phyloP scores from a whole-genome alignment of 2,888 invertebrate species.

The Cephus pygmeus region DNA sequence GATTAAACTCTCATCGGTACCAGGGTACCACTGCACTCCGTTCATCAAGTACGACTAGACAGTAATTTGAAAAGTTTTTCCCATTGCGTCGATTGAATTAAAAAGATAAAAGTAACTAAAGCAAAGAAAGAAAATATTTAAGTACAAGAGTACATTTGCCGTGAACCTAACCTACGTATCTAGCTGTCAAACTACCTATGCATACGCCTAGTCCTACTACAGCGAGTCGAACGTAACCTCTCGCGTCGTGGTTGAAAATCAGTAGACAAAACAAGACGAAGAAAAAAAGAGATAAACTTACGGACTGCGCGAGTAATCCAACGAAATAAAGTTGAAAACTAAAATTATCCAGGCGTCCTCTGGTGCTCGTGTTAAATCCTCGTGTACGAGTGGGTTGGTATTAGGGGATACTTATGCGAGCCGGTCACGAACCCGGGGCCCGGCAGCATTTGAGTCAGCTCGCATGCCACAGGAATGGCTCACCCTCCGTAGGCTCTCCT shows the following conservation, averaged over 20 bases:
- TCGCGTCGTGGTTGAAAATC: not conserved
- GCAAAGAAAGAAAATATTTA: not conserved
- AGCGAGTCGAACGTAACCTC: not conserved
- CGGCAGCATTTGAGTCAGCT: slow-evolving; percentile 31
- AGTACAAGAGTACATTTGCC: not conserved
- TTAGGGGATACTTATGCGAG: slow-evolving; percentile 44
- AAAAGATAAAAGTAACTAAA: too few species aligned
- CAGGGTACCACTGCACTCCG: not conserved
- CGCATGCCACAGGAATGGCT: slow-evolving; percentile 34
- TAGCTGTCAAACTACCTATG: not conserved
- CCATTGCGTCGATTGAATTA: not conserved
- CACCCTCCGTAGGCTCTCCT: not conserved
- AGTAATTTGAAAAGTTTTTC: not conserved
- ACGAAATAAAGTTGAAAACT: not conserved
- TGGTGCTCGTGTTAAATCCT: slow-evolving; percentile 40
- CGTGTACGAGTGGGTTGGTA: slow-evolving; percentile 35
- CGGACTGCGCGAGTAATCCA: not conserved
- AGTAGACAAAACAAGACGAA: not conserved
- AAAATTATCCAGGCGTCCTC: slow-evolving; percentile 22
- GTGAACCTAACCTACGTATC: not conserved
- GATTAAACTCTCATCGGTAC: not conserved
- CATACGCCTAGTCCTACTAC: not conserved
- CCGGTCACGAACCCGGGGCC: slow-evolving; percentile 46
- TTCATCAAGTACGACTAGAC: not conserved
- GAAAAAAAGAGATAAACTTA: not conserved